Conservation (phyloP, 2,888 invertebrate species). For the Griposia aprilina region DNA sequence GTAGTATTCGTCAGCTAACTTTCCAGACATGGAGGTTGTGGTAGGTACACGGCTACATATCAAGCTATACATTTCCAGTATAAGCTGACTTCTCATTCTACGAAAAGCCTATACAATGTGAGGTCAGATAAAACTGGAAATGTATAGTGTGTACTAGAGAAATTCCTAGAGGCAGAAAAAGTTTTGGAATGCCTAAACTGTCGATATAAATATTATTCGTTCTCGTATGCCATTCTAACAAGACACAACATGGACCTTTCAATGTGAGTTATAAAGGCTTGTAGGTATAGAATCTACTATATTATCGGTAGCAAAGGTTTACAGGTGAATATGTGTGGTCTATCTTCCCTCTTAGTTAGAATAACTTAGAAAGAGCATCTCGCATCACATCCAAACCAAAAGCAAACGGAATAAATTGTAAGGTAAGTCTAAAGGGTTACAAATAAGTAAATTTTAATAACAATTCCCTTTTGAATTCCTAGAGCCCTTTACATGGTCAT, state of each 20-base stretch:
- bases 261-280: background rate
- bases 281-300: background rate
- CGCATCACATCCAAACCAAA: background rate
- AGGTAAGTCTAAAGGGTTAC: background rate
- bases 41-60: too few relatives aligned
- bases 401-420: constrained; percentile 7
- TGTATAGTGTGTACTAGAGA: too few relatives aligned
- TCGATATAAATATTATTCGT: too few relatives aligned
- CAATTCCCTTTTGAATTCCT: constrained; percentile 30
- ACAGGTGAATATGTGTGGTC: background rate
- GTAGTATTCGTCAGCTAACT: too few relatives aligned
- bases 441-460: constrained; percentile 42
- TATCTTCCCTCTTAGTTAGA: background rate
- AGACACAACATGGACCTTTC: too few relatives aligned
- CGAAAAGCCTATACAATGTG: too few relatives aligned
- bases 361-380: background rate
- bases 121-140: too few relatives aligned
- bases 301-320: background rate
- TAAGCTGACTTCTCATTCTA: too few relatives aligned
- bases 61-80: too few relatives aligned
- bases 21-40: background rate
- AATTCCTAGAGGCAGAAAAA: background rate
- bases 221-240: background rate
- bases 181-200: background rate
- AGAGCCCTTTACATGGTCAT: constrained; percentile 37